A percentile compares a stretch with the other conserved stretches of the same genome.
Conservation (phyloP, 2,113 vertebrate species). For the Brachypteracias leptosomus region DNA sequence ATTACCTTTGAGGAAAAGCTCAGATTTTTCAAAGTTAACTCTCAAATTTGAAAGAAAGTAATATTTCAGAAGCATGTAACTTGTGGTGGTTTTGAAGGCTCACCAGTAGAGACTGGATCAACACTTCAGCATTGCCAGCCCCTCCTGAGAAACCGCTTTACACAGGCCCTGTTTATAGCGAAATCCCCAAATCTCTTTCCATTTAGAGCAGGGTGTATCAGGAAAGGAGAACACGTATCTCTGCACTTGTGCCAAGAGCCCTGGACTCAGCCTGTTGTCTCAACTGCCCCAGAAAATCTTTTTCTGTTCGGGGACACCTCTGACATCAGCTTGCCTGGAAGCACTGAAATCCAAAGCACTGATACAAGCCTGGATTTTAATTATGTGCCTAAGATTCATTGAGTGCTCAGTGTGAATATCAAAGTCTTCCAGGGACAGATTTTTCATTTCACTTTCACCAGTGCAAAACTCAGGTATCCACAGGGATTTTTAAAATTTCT, state of each 20-base stretch:
- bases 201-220: not conserved
- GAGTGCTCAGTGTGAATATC: not conserved
- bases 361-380: not conserved
- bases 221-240: not conserved
- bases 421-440: not conserved
- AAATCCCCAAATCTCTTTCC: not conserved
- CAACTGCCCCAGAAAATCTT: not conserved
- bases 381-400: rapidly evolving
- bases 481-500: not conserved
- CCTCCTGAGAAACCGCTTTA: not conserved
- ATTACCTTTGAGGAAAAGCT: not conserved
- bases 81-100: not conserved
- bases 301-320: not conserved
- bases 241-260: not conserved
- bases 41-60: not conserved
- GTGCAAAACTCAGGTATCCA: not conserved
- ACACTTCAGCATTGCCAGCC: not conserved
- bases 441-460: not conserved
- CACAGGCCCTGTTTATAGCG: not conserved
- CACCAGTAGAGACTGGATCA: not conserved
- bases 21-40: not conserved
- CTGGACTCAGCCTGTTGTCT: not conserved
- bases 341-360: not conserved
- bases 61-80: not conserved
- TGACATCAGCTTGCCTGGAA: not conserved